Conservation (phyloP, 2,113 vertebrate genomes). For the Trogon melanurus region DNA sequence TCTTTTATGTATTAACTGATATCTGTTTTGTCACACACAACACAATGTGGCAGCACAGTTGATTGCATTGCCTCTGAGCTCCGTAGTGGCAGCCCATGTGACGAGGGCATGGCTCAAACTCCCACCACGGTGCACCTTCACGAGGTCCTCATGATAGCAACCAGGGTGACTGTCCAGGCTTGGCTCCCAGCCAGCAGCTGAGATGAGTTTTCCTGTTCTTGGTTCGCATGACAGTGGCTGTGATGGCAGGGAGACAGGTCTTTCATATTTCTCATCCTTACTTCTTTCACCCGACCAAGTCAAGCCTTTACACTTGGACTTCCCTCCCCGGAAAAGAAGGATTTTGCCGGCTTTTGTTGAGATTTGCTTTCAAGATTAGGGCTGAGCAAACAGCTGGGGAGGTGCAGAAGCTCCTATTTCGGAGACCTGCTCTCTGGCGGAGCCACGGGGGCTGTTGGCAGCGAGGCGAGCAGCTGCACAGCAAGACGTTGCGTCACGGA, state of each 20-base stretch:
- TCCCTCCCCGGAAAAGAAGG: background rate
- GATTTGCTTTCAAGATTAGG: background rate
- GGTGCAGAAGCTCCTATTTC: background rate
- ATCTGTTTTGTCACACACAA: background rate
- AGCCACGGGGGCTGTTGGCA: conserved; percentile 44
- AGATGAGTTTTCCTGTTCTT: background rate
- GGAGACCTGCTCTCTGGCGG: background rate
- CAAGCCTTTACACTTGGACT: background rate
- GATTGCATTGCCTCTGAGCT: background rate
- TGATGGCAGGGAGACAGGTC: accelerated
- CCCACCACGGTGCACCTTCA: background rate
- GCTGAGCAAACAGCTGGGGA: conserved; percentile 35
- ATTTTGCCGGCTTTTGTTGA: background rate
- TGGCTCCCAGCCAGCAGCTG: background rate
- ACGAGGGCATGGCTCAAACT: background rate
- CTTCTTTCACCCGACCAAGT: background rate
- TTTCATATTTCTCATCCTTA: background rate
- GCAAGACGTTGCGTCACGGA: background rate
- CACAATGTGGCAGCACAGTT: accelerated
- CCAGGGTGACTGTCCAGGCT: background rate
- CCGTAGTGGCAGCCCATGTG: background rate
- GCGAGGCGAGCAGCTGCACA: conserved; percentile 25
- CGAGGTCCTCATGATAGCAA: accelerated
- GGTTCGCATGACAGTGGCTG: background rate
- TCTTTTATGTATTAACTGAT: background rate